Evolutionary conservation across 2,113 vertebrate genomes (phyloP).

Genomic region (Maccullochella peelii): DNA sequence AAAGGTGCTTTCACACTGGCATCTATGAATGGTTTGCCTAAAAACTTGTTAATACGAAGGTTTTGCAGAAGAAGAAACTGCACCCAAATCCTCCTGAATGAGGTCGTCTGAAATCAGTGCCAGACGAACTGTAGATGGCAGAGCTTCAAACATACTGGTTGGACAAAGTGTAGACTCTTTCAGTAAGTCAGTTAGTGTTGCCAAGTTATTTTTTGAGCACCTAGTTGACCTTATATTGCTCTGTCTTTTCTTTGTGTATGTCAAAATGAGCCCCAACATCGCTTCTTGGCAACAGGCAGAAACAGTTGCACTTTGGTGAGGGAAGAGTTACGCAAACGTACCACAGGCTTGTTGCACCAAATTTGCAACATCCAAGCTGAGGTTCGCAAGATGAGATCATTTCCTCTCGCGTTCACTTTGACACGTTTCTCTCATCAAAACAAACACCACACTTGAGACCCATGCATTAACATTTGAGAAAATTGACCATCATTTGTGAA

Average conservation of each 20-base stretch:
- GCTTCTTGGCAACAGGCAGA: background rate
- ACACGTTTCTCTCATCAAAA: background rate
- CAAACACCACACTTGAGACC: background rate
- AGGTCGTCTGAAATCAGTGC: background rate
- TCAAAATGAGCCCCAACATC: background rate
- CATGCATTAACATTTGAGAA: background rate
- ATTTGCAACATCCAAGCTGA: background rate
- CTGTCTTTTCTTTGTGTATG: background rate
- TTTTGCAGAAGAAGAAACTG: background rate
- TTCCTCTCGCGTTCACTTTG: background rate
- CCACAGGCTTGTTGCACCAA: background rate
- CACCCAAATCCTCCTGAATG: background rate
- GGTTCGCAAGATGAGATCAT: background rate
- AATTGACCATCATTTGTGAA: background rate
- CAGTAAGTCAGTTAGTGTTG: no score
- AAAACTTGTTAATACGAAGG: background rate
- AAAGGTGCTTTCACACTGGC: slow-evolving; percentile 34
- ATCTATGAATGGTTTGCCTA: background rate
- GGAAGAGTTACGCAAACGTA: no score
- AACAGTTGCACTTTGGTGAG: background rate
- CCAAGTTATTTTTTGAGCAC: background rate
- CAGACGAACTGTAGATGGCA: background rate
- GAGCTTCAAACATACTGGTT: no score
- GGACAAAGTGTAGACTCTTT: no score
- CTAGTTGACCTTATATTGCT: no score